Conservation (phyloP, 2,113 vertebrate genomes). For the Syngnathus floridae region DNA sequence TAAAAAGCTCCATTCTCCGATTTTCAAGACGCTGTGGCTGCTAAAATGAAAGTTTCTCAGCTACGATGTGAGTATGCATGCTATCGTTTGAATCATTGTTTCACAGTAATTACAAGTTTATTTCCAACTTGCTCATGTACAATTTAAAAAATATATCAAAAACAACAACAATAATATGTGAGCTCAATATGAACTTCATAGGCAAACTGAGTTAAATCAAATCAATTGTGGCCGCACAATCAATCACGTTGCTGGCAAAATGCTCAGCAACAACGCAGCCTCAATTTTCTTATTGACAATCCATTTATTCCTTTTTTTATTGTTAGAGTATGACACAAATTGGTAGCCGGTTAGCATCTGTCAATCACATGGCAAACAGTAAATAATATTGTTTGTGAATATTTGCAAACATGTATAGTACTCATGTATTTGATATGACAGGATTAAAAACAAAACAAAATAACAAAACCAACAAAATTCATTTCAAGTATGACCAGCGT, state of each 20-base stretch:
- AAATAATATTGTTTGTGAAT: not conserved
- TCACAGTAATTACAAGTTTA: not conserved
- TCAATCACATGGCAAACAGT: not conserved
- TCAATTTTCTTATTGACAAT: not conserved
- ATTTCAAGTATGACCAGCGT: conserved; percentile 38
- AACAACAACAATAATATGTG: not conserved
- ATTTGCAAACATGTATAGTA: not conserved
- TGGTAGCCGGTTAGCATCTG: not conserved
- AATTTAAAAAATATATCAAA: not conserved
- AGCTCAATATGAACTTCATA: conserved; percentile 6
- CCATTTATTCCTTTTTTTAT: not conserved
- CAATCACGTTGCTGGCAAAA: not conserved
- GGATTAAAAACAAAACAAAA: conserved; percentile 16
- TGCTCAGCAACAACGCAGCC: not conserved
- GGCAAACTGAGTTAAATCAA: not conserved
- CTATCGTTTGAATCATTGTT: not conserved
- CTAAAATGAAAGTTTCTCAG: conserved; percentile 52
- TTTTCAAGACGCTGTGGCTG: conserved; percentile 24
- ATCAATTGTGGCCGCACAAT: not conserved
- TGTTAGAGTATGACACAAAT: not conserved
- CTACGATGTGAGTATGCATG: not conserved
- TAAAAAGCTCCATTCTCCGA: conserved; percentile 12
- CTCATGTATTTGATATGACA: conserved; percentile 1
- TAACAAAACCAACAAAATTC: not conserved
- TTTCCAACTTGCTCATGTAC: not conserved